Evolutionary conservation across 2,113 vertebrate genomes (phyloP).

Genomic region (Phyllopteryx taeniolatus): DNA sequence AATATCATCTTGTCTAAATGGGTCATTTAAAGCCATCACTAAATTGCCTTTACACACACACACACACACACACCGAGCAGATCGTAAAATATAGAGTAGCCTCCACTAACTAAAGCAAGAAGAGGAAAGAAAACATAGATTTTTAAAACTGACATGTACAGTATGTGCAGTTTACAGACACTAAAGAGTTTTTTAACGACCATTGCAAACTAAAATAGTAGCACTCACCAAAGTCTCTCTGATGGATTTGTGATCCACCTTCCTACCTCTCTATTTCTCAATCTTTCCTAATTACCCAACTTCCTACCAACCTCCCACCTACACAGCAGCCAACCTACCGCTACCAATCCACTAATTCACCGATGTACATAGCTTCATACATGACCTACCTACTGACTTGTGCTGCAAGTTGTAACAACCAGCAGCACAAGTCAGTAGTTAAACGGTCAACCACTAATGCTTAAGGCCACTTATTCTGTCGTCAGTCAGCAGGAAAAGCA

Average conservation of each 20-base stretch:
- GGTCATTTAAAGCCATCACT: conserved; percentile 13
- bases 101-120: conserved; percentile 6
- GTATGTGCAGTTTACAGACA: background rate
- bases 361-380: background rate
- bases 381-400: background rate
- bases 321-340: background rate
- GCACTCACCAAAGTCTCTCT: background rate
- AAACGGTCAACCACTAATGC: background rate
- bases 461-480: background rate
- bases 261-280: background rate
- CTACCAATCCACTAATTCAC: background rate
- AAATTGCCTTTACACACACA: conserved; percentile 8
- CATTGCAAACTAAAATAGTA: background rate
- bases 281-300: background rate
- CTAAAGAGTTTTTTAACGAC: background rate
- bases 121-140: conserved; percentile 32
- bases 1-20: conserved; percentile 38
- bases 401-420: too few relatives aligned
- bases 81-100: background rate
- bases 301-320: background rate
- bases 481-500: background rate
- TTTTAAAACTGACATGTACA: background rate
- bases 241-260: background rate
- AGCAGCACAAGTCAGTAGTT: background rate
- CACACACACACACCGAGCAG: background rate